Base-by-base conservation (phyloP, 2,797 vertebrate genomes). In the Sus cebifrons region DNA sequence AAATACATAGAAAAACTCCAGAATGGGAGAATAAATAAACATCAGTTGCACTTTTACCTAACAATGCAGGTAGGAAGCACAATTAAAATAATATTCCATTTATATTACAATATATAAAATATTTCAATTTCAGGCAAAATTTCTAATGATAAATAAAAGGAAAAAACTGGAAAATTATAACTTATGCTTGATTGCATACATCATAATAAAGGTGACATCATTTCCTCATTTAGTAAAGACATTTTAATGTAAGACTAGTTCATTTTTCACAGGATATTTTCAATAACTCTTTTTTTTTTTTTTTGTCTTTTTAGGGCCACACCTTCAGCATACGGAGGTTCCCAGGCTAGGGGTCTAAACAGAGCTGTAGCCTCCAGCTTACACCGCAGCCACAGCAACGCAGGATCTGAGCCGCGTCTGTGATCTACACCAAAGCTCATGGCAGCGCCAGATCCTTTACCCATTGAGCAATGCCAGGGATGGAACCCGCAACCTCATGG, bases 161-260 rank as follows among this genome's bases (percentile, higher is more conserved):
- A 68, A n/a, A 91, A 90, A 90, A 62, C 32, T 68, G 32, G 56
- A 95, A 95, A 89, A 10, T 78, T 86, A n/a, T 65, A 94, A 17
- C 71, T 96, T 32, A 87, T 83, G 82, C 56, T 90, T 88, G 84
- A 68, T 60, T 91, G 7, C 83, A 78, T 15, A 91, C 40, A 79
- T 27, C 32, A 64, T 32, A 93, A 96, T 85, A 96, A 95, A 95
- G 32, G 88, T 77, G 89, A 92, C 68, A 95, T 83, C 54, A 79
- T n/a, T 91, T 96, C 85, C 49, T 82, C 95, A 84, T 91, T 97
- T 90, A 86, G 81, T 87, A 86, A 96, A 95, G 18, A 84, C 79
- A 94, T 89, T 96, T 96, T 96, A 93, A 95, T 93, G n/a, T 84
- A 75, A 86, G 60, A 65, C n/a, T 93, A 90, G 32, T 32, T 32